Evolutionary conservation across 1,140 invertebrate species (phyloP), one percentile per base, ranked within the genome.

Genomic region (Heterodera carotae): DNA sequence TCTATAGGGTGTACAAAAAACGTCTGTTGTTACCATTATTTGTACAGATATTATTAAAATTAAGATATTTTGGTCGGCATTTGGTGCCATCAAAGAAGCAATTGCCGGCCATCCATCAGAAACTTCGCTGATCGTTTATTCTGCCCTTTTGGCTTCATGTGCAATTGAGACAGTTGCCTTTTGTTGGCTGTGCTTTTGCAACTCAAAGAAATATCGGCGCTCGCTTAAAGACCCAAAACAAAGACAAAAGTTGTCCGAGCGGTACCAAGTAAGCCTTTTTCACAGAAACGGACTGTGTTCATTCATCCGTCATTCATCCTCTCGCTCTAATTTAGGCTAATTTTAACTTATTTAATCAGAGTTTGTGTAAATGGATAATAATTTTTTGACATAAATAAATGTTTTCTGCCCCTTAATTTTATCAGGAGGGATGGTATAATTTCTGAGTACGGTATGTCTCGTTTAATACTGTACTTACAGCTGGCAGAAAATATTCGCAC

Each of bases 401-500:
- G 48, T 0, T 39, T 39, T 39, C 36, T 39, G 36, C 4, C 4
- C 10, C 36, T 10, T 5, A 10, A 39, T 10, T 10, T 39, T n/a
- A n/a, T n/a, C n/a, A n/a, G n/a, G n/a, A n/a, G n/a, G n/a, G n/a
- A n/a, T n/a, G n/a, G n/a, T n/a, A n/a, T n/a, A n/a, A n/a, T n/a
- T n/a, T n/a, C n/a, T 39, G 10, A 39, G 36, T 39, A 39, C 36
- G 36, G 36, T 39, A 43, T 43, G 6, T 43, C 12, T 43, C 12
- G 39, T 67, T 67, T 15, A 36, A 67, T 22, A 67, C 25, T 67
- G 8, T 31, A 12, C 29, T 18, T n/a, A 33, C 3, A 71, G 69
- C n/a, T 71, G 31, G 48, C 33, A 6, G 69, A 71, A 59, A 71
- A 71, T 53, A 71, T 71, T 71, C 36, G 69, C 6, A 71, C 69